phyloP scores from a whole-genome alignment of 2,797 vertebrate genomes.

The Anabacerthia variegaticeps region DNA sequence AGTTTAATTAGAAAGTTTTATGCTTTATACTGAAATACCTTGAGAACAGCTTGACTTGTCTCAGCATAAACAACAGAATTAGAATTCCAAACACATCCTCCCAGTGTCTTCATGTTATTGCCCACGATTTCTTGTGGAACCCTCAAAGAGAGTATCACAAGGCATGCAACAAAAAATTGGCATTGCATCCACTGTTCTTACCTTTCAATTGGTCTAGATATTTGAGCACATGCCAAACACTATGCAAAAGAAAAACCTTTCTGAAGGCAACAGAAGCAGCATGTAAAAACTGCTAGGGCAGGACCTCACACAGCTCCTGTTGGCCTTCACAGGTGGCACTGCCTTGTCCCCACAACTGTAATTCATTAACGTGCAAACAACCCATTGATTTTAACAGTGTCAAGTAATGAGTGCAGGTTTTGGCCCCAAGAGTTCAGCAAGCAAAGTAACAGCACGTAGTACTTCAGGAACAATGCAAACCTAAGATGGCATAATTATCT shows the following conservation, averaged over 20 bases:
- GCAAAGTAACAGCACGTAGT: neutral
- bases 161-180: neutral
- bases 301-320: neutral
- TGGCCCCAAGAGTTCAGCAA: neutral
- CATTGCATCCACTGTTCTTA: neutral
- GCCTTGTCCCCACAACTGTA: neutral
- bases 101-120: neutral
- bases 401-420: neutral
- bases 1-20: conserved; percentile 49
- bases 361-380: neutral
- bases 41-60: neutral
- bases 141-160: neutral
- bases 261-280: neutral
- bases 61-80: conserved; percentile 17
- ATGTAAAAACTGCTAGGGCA: neutral
- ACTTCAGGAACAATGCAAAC: neutral
- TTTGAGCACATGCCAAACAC: neutral
- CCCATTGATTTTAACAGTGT: neutral
- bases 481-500: neutral
- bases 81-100: conserved; percentile 2
- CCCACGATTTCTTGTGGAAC: neutral
- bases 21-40: neutral
- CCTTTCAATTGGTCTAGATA: neutral
- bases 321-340: neutral
- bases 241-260: neutral